Evolutionary conservation across 2,888 invertebrate genomes (phyloP).

Genomic region (Cataglyphis albicans): DNA sequence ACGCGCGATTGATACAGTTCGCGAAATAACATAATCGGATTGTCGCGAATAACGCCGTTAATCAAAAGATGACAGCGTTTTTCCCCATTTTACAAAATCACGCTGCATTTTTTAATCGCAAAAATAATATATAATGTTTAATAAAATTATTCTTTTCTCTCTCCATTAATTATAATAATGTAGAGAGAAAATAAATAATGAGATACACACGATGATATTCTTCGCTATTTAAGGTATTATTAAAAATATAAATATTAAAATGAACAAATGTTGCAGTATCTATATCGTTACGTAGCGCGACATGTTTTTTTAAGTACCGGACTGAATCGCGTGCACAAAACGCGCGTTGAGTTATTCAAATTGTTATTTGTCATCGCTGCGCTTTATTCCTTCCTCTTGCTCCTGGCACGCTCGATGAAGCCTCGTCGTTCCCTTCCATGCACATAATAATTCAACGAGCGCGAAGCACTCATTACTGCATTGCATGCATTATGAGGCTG

Average conservation of each 20-base stretch:
- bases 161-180: background rate
- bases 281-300: background rate
- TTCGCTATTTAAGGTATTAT: background rate
- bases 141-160: background rate
- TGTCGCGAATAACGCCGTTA: conserved; percentile 23
- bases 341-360: conserved; percentile 35
- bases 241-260: background rate
- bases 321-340: background rate
- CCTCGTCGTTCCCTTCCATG: conserved; percentile 55
- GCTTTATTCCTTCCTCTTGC: conserved; percentile 19
- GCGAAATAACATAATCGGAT: conserved; percentile 49
- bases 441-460: conserved; percentile 59
- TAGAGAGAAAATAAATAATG: background rate
- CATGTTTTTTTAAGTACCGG: background rate
- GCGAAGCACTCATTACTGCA: background rate
- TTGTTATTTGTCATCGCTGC: conserved; percentile 15
- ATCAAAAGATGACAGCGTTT: conserved; percentile 33
- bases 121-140: background rate
- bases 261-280: background rate
- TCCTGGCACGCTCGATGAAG: conserved; percentile 68
- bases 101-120: background rate
- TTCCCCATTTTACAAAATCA: conserved; percentile 7
- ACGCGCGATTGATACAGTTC: conserved; percentile 39
- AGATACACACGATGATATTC: background rate
- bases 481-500: conserved; percentile 1